Evolutionary conservation across 2,888 invertebrate genomes (phyloP), one percentile per base, ranked within the genome.

Genomic region (Azorinus chamasolen): DNA sequence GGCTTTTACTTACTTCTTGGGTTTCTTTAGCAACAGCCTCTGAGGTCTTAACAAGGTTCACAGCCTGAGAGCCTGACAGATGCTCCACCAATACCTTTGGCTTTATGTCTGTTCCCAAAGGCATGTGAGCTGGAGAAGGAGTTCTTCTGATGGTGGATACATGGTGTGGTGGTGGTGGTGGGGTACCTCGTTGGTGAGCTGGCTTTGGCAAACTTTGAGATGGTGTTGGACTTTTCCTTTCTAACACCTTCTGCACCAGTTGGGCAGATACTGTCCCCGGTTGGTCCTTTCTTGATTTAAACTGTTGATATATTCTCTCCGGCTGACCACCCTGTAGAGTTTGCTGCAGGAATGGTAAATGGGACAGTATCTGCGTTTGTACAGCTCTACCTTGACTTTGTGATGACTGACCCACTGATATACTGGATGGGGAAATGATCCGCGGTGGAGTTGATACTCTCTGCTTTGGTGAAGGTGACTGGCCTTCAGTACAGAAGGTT

Each of bases 121-220:
- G 77, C 73, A 79, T 82, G 48, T 84, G 83, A 24, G 85, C 85
- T 5, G 85, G 85, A 12, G 85, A 85, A 12, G 85, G 85, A 0
- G 85, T 85, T 50, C 83, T 75, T 22, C 81, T 69, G 32, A 84
- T 83, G 0, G 80, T 75, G 18, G 83, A 70, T n/a, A 83, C 79
- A 51, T 79, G 73, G n/a, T 63, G 58, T 2, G 79, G 75, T 10
- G 75, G 48, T 1, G 65, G 43, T 0, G 62, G 20, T 5, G 71
- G 46, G 20, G 32, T 24, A 54, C n/a, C 32, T 43, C 32, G 25
- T 25, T 80, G 79, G 32, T 80, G 79, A 4, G 79, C 79, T 14
- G 75, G 79, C 32, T 59, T 59, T 1, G 79, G 79, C 48, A 64
- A 69, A 18, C 46, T 43, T 24, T 48, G 46, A 8, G 45, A 45